Base-by-base conservation (phyloP, 2,888 invertebrate genomes). In the Eristalinus sepulchralis region DNA sequence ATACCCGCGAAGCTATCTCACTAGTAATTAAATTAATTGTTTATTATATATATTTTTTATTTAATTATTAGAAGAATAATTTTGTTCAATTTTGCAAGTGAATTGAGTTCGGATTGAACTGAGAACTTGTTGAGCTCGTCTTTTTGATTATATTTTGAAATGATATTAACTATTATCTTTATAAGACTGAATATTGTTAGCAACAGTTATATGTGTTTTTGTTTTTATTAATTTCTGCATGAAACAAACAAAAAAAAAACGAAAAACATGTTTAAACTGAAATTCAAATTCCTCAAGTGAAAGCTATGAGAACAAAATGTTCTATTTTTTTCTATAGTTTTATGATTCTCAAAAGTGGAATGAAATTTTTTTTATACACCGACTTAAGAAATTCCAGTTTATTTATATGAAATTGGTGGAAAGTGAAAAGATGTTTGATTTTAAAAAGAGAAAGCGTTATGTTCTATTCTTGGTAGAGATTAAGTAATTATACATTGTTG, bases 151-250 rank as follows among this genome's bases (percentile, higher is more conserved):
- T 17, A 73, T 62, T 70, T 73, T 53, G 64, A 80, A 67, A 62
- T 81, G 81, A 77, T 83, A 75, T 79, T 70, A 75, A 70, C 55
- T 83, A 70, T 86, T 86, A 79, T 86, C 66, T 83, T 71, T 66
- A 86, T 86, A 86, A 86, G 86, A 86, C 86, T 86, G 86, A 86
- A 78, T 86, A 86, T 73, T 86, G 73, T 86, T 86, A 86, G 83
- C 83, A 83, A 83, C 64, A 47, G 66, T 47, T 27, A 33, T 66
- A 13, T 47, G 57, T 67, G 73, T 62, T 68, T 73, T 55, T 67
- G n/a, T 66, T 64, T 59, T 27, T 63, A 47, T 59, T 22, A 71
- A 62, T 1, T 64, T 53, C 71, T 59, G 53, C 60, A 66, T 33
- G 11, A 27, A 55, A 47, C 64, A 27, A 55, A 47, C 64, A n/a